A percentile compares a stretch with the other conserved stretches of the same genome.
Conservation (phyloP, 1,140 invertebrate species). For the Linepithema humile region DNA sequence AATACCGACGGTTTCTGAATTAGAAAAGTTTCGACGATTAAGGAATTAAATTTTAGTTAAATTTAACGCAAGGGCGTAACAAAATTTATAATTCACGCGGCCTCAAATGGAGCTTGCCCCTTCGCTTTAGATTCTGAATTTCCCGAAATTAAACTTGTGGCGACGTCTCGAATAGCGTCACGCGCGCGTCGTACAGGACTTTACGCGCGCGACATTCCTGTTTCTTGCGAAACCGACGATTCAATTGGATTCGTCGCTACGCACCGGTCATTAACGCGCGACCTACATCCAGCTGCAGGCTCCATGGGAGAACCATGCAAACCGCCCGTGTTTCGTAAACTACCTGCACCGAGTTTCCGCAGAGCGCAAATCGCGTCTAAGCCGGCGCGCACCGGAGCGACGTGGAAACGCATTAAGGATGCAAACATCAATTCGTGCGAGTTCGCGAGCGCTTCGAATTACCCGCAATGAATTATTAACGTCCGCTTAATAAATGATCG, state of each 20-base stretch:
- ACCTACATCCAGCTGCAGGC: conserved; percentile 38
- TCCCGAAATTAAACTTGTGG: not conserved
- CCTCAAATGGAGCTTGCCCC: no score
- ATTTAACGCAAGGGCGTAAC: not conserved
- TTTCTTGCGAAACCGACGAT: conserved; percentile 42
- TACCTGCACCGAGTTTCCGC: conserved; percentile 54
- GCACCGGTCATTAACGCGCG: conserved; percentile 50
- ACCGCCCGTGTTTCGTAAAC: conserved; percentile 55
- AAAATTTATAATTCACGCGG: not conserved
- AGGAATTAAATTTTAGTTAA: conserved; percentile 12
- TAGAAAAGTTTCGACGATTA: not conserved
- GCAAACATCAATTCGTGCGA: conserved; percentile 49
- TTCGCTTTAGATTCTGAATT: not conserved
- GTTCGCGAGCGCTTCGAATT: conserved; percentile 35
- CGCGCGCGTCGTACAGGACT: not conserved
- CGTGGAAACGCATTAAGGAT: conserved; percentile 61
- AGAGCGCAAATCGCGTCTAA: conserved; percentile 53
- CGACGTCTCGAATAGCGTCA: not conserved
- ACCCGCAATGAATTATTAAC: conserved; percentile 52
- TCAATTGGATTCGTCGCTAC: conserved; percentile 46
- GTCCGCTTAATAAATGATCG: conserved; percentile 46
- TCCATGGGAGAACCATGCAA: conserved; percentile 17
- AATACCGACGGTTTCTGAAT: not conserved
- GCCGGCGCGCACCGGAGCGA: conserved; percentile 41
- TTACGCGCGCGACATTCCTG: not conserved